Evolutionary conservation across 2,797 vertebrate genomes (phyloP).

Genomic region (Alauda arvensis): DNA sequence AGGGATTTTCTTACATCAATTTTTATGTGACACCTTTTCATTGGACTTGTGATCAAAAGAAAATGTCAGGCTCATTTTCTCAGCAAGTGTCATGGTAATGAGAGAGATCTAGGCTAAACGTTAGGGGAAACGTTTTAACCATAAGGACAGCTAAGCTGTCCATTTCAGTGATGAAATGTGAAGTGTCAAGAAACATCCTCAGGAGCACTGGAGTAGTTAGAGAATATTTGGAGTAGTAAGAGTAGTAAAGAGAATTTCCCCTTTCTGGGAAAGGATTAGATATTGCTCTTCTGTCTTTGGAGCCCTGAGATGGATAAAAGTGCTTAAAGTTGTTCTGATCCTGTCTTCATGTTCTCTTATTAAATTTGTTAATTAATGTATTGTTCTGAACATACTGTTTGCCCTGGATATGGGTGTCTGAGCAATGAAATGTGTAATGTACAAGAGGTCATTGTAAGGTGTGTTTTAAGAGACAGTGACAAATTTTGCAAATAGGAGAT

Average conservation of each 20-base stretch:
- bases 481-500: not conserved
- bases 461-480: not conserved
- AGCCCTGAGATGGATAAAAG: not conserved
- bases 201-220: not conserved
- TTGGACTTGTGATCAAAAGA: conserved; percentile 36
- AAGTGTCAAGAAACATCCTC: not conserved
- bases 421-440: not conserved
- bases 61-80: conserved; percentile 34
- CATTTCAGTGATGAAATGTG: not conserved
- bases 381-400: conserved; percentile 13
- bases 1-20: conserved; percentile 48
- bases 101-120: not conserved
- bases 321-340: not conserved
- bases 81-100: not conserved
- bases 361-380: not conserved
- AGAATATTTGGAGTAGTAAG: not conserved
- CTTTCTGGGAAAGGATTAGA: not conserved
- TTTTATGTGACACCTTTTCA: conserved; percentile 36
- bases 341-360: not conserved
- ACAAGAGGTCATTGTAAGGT: not conserved
- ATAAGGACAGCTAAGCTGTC: not conserved
- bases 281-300: not conserved
- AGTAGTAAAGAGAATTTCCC: not conserved
- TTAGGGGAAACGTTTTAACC: not conserved
- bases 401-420: not conserved